phyloP scores from a whole-genome alignment of 64 coral and sea anemone genomes.

The Astreopora myriophthalma region DNA sequence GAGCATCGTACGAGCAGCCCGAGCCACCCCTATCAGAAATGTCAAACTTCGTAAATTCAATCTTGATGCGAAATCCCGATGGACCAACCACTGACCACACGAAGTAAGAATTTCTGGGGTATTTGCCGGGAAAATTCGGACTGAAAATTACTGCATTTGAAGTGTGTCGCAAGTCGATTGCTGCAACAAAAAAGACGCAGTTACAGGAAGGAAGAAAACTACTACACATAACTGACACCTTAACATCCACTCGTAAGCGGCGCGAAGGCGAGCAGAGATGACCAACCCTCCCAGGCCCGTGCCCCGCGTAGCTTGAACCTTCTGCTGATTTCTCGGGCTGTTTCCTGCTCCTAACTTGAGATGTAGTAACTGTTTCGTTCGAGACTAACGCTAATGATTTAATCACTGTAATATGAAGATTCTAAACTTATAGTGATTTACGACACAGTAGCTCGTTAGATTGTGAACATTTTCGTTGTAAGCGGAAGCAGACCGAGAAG shows the following conservation, averaged over 20 bases:
- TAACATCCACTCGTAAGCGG: not conserved
- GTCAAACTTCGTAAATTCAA: slow-evolving; percentile 14
- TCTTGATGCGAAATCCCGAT: slow-evolving; percentile 23
- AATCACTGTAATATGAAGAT: too few relatives aligned
- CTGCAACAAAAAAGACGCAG: not conserved
- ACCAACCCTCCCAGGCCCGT: too few relatives aligned
- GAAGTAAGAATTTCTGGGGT: slow-evolving; percentile 27
- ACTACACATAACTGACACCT: not conserved
- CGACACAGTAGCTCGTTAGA: too few relatives aligned
- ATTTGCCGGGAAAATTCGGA: slow-evolving; percentile 12
- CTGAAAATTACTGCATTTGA: not conserved
- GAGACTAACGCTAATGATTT: too few relatives aligned
- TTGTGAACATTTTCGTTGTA: too few relatives aligned
- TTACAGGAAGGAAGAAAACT: not conserved
- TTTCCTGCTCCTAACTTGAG: too few relatives aligned
- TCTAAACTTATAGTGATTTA: too few relatives aligned
- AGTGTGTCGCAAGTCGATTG: not conserved
- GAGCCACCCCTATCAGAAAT: not conserved
- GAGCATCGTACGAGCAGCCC: not conserved
- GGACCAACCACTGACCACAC: slow-evolving; percentile 7
- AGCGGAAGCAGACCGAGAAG: too few relatives aligned
- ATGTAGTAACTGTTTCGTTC: too few relatives aligned
- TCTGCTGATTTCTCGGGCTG: too few relatives aligned
- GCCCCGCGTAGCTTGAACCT: too few relatives aligned
- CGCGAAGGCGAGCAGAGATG: too few relatives aligned